Base-by-base conservation (phyloP, 92 coral and sea anemone genomes). In the Galaxea fascicularis region DNA sequence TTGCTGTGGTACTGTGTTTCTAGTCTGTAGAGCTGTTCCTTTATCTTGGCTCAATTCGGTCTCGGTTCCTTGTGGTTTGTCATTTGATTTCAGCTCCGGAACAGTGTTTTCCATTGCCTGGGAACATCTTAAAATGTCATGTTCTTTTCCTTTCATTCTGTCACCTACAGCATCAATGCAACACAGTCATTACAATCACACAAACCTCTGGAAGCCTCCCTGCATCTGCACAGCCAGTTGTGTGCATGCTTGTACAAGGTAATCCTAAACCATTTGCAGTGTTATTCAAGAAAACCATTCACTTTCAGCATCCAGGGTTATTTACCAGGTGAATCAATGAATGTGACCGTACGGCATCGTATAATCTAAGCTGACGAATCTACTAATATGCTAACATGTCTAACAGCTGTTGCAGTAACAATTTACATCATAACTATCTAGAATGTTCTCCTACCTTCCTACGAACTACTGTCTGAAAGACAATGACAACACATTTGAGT, bases 111-210 rank as follows among this genome's bases (percentile, higher is more conserved):
- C 41, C 6, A 2, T 35, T 6, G 41, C 41, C 41, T 35, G 41
- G 41, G 41, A 35, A 35, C 41, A 35, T 35, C 41, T 6, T 35
- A 35, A 6, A 35, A 2, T 17, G 8, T 4, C 49, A 51, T 71
- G 76, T 27, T 0, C 39, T 8, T 16, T 25, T 39, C 27, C 39
- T 12, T 25, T 41, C 25, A 39, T 20, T 24, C 60, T 77, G 0
- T 45, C 26, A 77, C 82, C 82, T 77, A 35, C 28, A 45, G 58
- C 71, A 77, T 77, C 24, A 77, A 77, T 18, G 22, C 68, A 28
- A 76, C 66, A 31, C 16, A 45, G 24, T 77, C 59, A 77, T 24
- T 41, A 13, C 71, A 44, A 14, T 76, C 58, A 45, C 58, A 21
- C 0, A 7, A 49, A 22, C 17, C 12, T 8, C 30, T 21, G 12